Conservation (phyloP, 2,797 vertebrate species). For the Simalia tracyae region DNA sequence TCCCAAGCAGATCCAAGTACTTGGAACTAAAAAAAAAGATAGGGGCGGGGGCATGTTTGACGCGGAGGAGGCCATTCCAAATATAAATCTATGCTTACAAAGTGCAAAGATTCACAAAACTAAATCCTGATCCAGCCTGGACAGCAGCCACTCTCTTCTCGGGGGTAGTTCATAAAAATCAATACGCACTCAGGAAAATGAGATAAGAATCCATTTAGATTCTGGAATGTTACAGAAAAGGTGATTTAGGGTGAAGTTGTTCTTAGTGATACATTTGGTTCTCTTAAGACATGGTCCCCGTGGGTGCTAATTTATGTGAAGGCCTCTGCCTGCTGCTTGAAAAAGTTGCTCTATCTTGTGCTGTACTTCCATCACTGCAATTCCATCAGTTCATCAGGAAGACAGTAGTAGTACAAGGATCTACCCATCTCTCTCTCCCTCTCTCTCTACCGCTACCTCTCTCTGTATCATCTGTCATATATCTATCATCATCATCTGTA, state of each 20-base stretch:
- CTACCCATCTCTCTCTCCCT: not conserved
- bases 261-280: not conserved
- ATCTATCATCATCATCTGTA: too few species aligned
- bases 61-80: not conserved
- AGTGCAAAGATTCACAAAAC: not conserved
- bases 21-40: rapidly evolving
- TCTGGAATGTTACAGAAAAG: not conserved
- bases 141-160: not conserved
- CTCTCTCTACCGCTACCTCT: too few species aligned
- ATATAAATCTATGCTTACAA: not conserved
- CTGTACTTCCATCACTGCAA: not conserved
- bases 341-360: not conserved
- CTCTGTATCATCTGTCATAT: not conserved
- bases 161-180: not conserved
- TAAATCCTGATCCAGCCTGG: not conserved
- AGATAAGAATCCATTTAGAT: not conserved
- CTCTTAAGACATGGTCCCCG: not conserved
- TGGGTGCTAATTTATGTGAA: not conserved
- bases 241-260: not conserved
- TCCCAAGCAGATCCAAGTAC: not conserved
- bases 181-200: not conserved
- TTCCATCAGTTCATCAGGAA: not conserved
- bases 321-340: not conserved
- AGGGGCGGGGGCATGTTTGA: not conserved
- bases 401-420: not conserved